phyloP scores from a whole-genome alignment of 2,888 invertebrate genomes.

The Lissocephala sabroskyi region DNA sequence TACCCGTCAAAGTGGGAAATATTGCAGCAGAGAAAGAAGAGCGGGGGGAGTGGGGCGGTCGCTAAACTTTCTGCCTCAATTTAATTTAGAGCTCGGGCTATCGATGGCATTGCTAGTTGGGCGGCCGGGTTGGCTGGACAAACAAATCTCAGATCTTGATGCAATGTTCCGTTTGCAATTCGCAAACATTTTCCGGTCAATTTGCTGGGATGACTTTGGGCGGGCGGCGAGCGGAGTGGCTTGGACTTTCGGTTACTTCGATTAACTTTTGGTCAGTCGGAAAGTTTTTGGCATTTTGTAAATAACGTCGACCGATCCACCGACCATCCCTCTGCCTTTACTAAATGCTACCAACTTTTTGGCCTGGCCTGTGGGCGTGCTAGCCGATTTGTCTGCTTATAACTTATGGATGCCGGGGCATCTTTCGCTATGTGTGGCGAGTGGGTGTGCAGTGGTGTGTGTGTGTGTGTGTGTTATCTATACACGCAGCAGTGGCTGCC shows the following conservation, averaged over 20 bases:
- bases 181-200: constrained; percentile 63
- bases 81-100: constrained; percentile 41
- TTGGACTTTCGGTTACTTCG: constrained; percentile 32
- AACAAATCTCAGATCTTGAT: constrained; percentile 40
- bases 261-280: constrained; percentile 44
- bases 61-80: constrained; percentile 18
- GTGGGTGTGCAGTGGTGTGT: no score
- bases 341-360: not conserved
- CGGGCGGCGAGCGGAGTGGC: not conserved
- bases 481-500: not conserved
- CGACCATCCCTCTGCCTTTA: not conserved
- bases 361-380: not conserved
- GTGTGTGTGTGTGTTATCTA: constrained; percentile 5
- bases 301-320: constrained; percentile 39
- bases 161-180: constrained; percentile 46
- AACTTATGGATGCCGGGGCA: no score
- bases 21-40: not conserved
- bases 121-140: constrained; percentile 4
- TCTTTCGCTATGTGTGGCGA: no score
- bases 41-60: not conserved
- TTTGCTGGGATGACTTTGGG: constrained; percentile 27
- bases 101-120: constrained; percentile 23
- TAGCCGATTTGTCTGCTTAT: constrained; percentile 4
- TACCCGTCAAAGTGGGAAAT: constrained; percentile 30
- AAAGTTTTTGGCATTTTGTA: constrained; percentile 25